Evolutionary conservation across 1,140 invertebrate species (phyloP).

Genomic region (Drosophila arawakana): DNA sequence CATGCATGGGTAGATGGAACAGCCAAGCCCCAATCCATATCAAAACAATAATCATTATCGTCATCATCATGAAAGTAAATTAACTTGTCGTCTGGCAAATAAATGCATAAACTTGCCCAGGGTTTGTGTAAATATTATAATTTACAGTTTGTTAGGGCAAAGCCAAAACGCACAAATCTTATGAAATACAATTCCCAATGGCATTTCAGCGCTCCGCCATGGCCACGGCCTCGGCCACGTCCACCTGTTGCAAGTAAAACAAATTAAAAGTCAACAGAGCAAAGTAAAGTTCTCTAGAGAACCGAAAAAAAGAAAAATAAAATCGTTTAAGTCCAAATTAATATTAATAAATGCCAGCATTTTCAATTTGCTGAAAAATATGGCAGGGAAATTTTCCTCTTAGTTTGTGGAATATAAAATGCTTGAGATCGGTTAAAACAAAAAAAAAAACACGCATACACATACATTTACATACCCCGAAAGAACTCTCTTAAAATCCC

Average conservation of each 20-base stretch:
- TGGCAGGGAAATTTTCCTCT: conserved; percentile 35
- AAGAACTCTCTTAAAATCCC: conserved; percentile 14
- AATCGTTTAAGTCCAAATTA: conserved; percentile 68
- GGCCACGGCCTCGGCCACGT: background rate
- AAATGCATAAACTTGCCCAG: conserved; percentile 11
- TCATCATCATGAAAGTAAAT: conserved; percentile 64
- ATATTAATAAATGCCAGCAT: conserved; percentile 76
- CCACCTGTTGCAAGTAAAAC: conserved; percentile 58
- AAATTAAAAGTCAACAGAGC: conserved; percentile 79
- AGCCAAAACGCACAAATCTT: conserved; percentile 56
- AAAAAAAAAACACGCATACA: no score
- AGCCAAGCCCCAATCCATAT: background rate
- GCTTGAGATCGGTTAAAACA: conserved; percentile 30
- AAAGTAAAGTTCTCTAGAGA: conserved; percentile 27
- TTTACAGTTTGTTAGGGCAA: conserved; percentile 62
- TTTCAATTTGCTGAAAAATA: conserved; percentile 45
- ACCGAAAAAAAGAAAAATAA: conserved; percentile 11
- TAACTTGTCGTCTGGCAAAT: conserved; percentile 63
- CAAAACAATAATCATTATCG: conserved; percentile 34
- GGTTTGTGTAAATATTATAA: conserved; percentile 55
- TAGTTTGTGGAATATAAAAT: conserved; percentile 36
- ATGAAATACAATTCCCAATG: conserved; percentile 62
- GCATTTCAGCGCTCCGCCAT: background rate
- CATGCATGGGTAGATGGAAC: conserved; percentile 2
- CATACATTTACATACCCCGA: no score